phyloP scores from a whole-genome alignment of 2,888 invertebrate genomes.

The Erebia epiphron region DNA sequence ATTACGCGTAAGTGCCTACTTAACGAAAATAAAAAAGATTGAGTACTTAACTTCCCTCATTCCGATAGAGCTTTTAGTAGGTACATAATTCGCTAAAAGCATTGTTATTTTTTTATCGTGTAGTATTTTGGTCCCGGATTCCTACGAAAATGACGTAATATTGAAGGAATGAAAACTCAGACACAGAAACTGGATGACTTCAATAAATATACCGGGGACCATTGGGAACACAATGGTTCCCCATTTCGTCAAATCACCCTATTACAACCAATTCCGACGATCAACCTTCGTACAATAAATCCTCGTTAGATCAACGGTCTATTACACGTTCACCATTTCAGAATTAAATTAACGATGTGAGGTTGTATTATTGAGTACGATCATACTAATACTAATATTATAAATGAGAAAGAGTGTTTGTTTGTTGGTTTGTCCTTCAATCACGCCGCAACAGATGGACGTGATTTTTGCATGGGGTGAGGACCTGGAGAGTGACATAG shows the following conservation, averaged over 20 bases:
- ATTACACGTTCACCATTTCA: slow-evolving; percentile 41
- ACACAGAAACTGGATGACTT: slow-evolving; percentile 25
- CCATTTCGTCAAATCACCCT: slow-evolving; percentile 39
- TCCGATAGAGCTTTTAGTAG: not conserved
- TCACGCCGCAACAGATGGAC: too few relatives aligned
- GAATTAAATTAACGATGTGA: too few relatives aligned
- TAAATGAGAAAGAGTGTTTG: too few relatives aligned
- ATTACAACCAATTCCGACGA: slow-evolving; percentile 36
- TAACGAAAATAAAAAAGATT: not conserved
- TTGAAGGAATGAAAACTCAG: slow-evolving; percentile 9
- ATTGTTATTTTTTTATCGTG: not conserved
- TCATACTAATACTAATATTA: too few relatives aligned
- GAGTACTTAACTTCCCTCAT: too few relatives aligned
- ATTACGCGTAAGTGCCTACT: not conserved
- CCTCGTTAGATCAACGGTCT: slow-evolving; percentile 53
- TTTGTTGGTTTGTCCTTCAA: too few relatives aligned
- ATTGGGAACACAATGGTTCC: slow-evolving; percentile 31
- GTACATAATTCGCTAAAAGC: slow-evolving; percentile 2
- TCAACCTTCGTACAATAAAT: slow-evolving; percentile 50
- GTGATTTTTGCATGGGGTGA: too few relatives aligned
- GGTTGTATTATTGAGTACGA: too few relatives aligned
- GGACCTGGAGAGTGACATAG: too few relatives aligned
- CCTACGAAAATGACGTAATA: not conserved
- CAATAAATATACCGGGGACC: slow-evolving; percentile 26
- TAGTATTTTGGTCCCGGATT: slow-evolving; percentile 3